Conservation (phyloP, 2,888 invertebrate species). For the Standfussiana lucernea region DNA sequence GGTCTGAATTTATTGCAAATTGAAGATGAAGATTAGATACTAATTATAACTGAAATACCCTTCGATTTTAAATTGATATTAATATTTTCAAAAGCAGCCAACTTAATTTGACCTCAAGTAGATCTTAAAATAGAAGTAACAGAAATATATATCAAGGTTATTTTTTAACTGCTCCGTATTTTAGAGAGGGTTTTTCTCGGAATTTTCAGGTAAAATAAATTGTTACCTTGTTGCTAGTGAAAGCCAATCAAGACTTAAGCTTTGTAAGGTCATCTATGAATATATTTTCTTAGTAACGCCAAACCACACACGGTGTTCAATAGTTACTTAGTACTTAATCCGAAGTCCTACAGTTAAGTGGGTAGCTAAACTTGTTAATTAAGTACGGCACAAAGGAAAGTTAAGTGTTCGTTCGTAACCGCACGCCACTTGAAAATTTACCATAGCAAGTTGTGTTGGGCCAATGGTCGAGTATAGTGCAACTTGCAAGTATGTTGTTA, state of each 20-base stretch:
- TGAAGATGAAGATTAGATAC: neutral
- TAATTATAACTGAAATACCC: neutral
- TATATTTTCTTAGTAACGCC: conserved; percentile 36
- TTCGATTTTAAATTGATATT: neutral
- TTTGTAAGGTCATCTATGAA: neutral
- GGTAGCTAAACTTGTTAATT: conserved; percentile 68
- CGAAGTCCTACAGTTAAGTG: conserved; percentile 57
- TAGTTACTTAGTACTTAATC: conserved; percentile 61
- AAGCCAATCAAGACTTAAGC: neutral
- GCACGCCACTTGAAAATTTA: conserved; percentile 67
- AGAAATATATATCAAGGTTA: neutral
- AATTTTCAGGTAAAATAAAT: neutral
- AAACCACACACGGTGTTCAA: conserved; percentile 49
- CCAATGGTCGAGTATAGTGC: conserved; percentile 32
- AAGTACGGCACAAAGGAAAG: conserved; percentile 69
- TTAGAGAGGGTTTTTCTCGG: neutral
- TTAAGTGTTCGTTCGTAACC: conserved; percentile 65
- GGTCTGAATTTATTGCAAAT: neutral
- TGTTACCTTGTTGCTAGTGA: neutral
- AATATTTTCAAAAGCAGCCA: neutral
- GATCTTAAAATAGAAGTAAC: neutral
- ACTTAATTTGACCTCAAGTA: too few relatives aligned
- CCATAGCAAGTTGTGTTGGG: conserved; percentile 52
- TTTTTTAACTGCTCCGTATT: neutral
- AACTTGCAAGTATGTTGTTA: conserved; percentile 18